Base-by-base conservation (phyloP, 2,888 invertebrate species). In the Brassicogethes aeneus region DNA sequence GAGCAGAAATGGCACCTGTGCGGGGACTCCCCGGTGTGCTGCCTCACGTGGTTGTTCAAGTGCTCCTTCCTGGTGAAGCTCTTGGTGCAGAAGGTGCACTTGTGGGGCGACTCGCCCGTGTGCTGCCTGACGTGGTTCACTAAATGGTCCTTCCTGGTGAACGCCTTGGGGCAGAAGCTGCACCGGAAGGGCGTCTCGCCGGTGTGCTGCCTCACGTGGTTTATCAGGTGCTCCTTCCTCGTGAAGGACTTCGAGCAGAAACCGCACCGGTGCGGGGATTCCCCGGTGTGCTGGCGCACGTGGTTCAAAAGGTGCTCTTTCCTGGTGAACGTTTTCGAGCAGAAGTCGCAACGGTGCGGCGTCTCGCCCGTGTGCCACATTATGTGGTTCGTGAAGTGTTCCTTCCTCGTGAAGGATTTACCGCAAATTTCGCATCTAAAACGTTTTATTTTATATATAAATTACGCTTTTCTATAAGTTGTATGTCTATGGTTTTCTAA, bases 351-450 rank as follows among this genome's bases (percentile, higher is more conserved):
- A 34, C 84, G 77, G 62, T 84, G 84, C 14, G 84, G 84, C 1
- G 84, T 83, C 63, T 84, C 85, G 34, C 83, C 62, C 1, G 87
- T 86, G 68, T 88, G 87, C 87, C 87, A 87, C 77, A 88, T 75
- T 67, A 88, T 86, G 72, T 88, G 87, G 74, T 87, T 87, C 78
- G 84, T 85, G 73, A 86, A 87, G 70, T 89, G 88, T 72, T 89
- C 89, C 73, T 88, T 89, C 64, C 88, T 76, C 45, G 87, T 87
- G 69, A 89, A 89, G 53, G 85, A 83, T 71, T 89, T 89, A 67
- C 87, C 85, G 70, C 89, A 89, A 62, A 86, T 82, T 66, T 87
- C 86, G 69, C 89, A 90, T 61, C 85, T 78, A 41, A 54, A 59
- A 44, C n/a, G n/a, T n/a, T n/a, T n/a, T n/a, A n/a, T n/a, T 14